Percentiles rank a stretch among this genome's conserved stretches.
Evolutionary conservation across 2,888 invertebrate species (phyloP).

Genomic region (Plagodis pulveraria): DNA sequence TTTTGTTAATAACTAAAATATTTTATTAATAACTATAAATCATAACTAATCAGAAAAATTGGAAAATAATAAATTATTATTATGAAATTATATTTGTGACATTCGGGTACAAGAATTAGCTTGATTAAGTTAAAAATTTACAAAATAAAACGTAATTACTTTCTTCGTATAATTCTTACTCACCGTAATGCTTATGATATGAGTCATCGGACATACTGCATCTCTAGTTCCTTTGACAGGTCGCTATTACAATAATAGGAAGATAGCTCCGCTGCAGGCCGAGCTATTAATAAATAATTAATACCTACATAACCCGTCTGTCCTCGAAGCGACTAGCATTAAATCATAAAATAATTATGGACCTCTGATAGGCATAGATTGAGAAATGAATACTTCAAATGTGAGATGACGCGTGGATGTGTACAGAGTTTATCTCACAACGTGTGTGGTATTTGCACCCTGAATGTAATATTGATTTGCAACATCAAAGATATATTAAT

Average conservation of each 20-base stretch:
- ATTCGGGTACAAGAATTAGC: too few species aligned
- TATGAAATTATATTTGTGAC: too few species aligned
- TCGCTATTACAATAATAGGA: conserved; percentile 72
- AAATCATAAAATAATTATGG: conserved; percentile 76
- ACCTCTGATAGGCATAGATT: conserved; percentile 67
- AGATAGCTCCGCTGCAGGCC: conserved; percentile 62
- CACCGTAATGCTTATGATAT: neutral
- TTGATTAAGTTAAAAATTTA: too few species aligned
- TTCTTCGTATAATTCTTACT: too few species aligned
- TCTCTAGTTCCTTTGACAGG: conserved; percentile 62
- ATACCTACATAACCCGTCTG: conserved; percentile 49
- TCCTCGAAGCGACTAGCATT: conserved; percentile 62
- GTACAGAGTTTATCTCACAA: conserved; percentile 1
- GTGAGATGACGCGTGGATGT: neutral
- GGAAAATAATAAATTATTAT: too few species aligned
- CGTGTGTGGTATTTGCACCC: conserved; percentile 12
- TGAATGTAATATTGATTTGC: neutral
- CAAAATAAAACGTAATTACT: too few species aligned
- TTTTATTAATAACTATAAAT: too few species aligned
- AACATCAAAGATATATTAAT: neutral
- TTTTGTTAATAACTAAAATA: too few species aligned
- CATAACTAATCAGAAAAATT: too few species aligned
- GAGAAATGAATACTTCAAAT: conserved; percentile 65
- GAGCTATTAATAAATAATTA: conserved; percentile 71
- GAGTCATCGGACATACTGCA: conserved; percentile 35